A percentile compares a stretch with the other conserved stretches of the same genome.
Conservation (phyloP, 2,113 vertebrate species). For the Aspiorhynchus laticeps region DNA sequence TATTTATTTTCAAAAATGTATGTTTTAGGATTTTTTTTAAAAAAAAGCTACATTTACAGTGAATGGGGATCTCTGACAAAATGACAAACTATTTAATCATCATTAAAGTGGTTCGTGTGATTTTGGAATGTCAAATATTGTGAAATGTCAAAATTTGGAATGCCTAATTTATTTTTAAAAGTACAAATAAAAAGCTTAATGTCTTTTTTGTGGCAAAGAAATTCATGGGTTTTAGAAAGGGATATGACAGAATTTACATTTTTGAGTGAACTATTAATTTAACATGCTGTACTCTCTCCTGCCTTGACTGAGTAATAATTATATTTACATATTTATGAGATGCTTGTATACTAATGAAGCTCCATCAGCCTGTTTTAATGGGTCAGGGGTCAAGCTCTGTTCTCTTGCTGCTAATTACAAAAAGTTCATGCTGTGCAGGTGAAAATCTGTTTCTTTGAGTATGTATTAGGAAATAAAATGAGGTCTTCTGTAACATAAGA, state of each 20-base stretch:
- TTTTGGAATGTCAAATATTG: background rate
- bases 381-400: background rate
- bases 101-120: background rate
- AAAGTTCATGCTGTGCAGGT: background rate
- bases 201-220: background rate
- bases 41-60: too few species aligned
- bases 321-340: background rate
- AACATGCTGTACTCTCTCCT: background rate
- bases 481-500: too few species aligned
- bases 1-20: background rate
- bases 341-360: background rate
- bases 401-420: constrained; percentile 10
- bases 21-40: background rate
- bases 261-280: background rate
- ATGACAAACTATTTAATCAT: background rate
- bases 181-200: too few species aligned
- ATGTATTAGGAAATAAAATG: too few species aligned
- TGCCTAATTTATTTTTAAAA: too few species aligned
- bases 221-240: background rate
- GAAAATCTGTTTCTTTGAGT: too few species aligned
- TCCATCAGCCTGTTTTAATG: background rate
- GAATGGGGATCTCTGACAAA: background rate
- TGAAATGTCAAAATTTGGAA: background rate
- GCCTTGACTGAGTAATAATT: background rate
- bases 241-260: background rate